Base-by-base conservation (phyloP, 2,797 vertebrate species). In the Bovichtus variegatus region DNA sequence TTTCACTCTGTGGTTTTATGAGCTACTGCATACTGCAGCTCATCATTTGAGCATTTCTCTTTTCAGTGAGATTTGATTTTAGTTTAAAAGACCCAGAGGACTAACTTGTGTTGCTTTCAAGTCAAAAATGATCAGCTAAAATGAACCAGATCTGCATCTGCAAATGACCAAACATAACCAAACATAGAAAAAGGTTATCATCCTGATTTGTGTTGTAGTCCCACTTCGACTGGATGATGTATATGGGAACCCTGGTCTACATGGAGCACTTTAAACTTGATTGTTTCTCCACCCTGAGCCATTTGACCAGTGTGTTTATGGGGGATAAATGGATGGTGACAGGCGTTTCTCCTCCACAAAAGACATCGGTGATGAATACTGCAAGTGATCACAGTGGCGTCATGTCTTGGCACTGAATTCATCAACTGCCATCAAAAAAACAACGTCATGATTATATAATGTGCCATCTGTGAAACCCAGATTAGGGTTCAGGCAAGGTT, bases 271-370 rank as follows among this genome's bases (percentile, higher is more conserved):
- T 71, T 38, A 2, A 47, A 34, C 9, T 40, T 3, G 9, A 41
- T 44, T 47, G 2, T 67, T 58, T 72, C 7, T 12, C 19, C 16
- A 64, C 9, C 25, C 27, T 21, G 41, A 62, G 59, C 27, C 68
- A 71, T 58, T 85, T 59, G 10, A 55, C 46, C 12, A 0, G 40
- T 46, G 49, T 61, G 63, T 69, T 77, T 69, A 43, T 71, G 50
- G 44, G 40, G 74, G 63, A 70, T 12, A 55, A 65, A 78, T 88
- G 91, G 86, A 90, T 89, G 87, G 89, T 31, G 67, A 68, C 47
- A 58, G 50, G 59, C 40, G 15, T 71, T 81, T 80, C 72, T 85
- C 71, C 69, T 70, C 46, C 65, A 75, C 70, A 49, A 78, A 88
- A 80, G 50, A 71, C 71, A 81, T 74, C 41, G 63, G 43, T 58